These are phyloP conservation scores for Perizoma flavofasciatum DNA, from an alignment of 2,888 invertebrate species.

Conservation along the genomic window DNA sequence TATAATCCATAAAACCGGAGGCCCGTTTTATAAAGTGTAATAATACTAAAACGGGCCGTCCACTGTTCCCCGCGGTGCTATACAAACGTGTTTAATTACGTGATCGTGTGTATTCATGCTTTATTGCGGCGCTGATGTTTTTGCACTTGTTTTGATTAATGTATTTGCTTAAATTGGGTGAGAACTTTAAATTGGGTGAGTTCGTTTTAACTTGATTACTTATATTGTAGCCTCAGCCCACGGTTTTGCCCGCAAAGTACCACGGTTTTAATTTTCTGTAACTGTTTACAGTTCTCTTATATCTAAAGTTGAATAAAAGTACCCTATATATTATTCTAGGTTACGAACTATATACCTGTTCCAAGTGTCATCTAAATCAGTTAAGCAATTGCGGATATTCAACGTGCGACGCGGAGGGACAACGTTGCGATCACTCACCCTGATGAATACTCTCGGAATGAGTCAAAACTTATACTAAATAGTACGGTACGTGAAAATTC, in stretches of 20 bases:
- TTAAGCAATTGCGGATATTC: no score
- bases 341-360: no score
- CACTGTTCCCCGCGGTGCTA: slow-evolving; percentile 34
- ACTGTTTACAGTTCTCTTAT: no score
- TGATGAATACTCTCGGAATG: no score
- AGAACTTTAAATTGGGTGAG: slow-evolving; percentile 12
- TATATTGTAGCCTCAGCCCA: neutral
- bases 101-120: slow-evolving; percentile 41
- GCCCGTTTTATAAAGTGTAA: slow-evolving; percentile 78
- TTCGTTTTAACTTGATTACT: neutral
- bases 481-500: no score
- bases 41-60: slow-evolving; percentile 71
- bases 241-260: neutral
- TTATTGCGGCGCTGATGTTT: slow-evolving; percentile 29
- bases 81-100: slow-evolving; percentile 46
- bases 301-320: no score
- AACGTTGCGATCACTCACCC: no score
- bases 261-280: no score
- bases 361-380: no score
- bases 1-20: slow-evolving; percentile 75
- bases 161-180: slow-evolving; percentile 2
- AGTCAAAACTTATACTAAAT: no score
- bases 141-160: slow-evolving; percentile 32
- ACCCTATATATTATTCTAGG: no score
- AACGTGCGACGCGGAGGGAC: no score